Percentiles rank a stretch among this genome's conserved stretches.
Evolutionary conservation across 2,113 vertebrate species (phyloP).

Genomic region (Clinocottus analis): DNA sequence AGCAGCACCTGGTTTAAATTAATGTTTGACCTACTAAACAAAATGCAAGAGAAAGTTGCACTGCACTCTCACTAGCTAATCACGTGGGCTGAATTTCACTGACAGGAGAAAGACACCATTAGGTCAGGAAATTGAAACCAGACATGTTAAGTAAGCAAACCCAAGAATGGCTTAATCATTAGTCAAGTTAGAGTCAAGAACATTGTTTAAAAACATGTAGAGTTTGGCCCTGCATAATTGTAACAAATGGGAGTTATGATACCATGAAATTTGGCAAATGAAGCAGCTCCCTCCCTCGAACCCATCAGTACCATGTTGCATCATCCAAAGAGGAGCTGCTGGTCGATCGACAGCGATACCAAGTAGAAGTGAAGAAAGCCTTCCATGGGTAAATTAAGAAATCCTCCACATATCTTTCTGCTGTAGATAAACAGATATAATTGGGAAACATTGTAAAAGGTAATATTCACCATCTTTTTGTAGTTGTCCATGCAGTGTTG

Average conservation of each 20-base stretch:
- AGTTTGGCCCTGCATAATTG: slow-evolving; percentile 50
- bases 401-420: slow-evolving; percentile 29
- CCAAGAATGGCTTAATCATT: slow-evolving; percentile 59
- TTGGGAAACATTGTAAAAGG: neutral
- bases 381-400: slow-evolving; percentile 32
- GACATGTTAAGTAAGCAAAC: slow-evolving; percentile 37
- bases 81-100: slow-evolving; percentile 18
- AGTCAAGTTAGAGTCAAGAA: slow-evolving; percentile 51
- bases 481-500: neutral
- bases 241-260: slow-evolving; percentile 57
- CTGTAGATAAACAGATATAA: slow-evolving; percentile 18
- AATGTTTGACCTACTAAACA: slow-evolving; percentile 15
- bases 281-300: slow-evolving; percentile 15
- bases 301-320: slow-evolving; percentile 28
- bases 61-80: slow-evolving; percentile 12
- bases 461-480: neutral
- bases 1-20: slow-evolving; percentile 52
- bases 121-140: slow-evolving; percentile 11
- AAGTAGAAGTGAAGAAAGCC: slow-evolving; percentile 56
- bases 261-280: slow-evolving; percentile 61
- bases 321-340: slow-evolving; percentile 42
- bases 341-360: slow-evolving; percentile 35
- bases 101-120: slow-evolving; percentile 22
- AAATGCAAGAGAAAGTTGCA: slow-evolving; percentile 33
- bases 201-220: slow-evolving; percentile 7